Conservation (phyloP, 2,888 invertebrate genomes). For the Mythimna loreyi region DNA sequence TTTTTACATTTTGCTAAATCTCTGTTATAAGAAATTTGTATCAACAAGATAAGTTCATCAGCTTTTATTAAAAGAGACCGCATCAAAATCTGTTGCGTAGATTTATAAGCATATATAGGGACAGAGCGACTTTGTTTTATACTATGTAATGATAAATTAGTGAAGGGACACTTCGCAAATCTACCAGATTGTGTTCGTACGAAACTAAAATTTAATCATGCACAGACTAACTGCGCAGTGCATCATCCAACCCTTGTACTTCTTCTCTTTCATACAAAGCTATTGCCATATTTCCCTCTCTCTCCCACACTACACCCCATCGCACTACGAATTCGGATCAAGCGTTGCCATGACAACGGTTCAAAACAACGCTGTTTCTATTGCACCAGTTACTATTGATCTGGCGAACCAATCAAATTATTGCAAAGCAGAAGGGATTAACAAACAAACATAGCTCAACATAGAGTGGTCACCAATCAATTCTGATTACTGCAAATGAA, state of each 20-base stretch:
- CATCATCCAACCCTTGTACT: slow-evolving; percentile 77
- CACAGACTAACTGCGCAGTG: slow-evolving; percentile 80
- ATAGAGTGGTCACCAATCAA: slow-evolving; percentile 69
- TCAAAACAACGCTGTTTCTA: slow-evolving; percentile 80
- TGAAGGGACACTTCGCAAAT: slow-evolving; percentile 54
- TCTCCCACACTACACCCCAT: slow-evolving; percentile 78
- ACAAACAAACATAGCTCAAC: slow-evolving; percentile 70
- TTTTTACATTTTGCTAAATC: too few relatives aligned
- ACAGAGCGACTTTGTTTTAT: too few relatives aligned
- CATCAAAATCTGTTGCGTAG: too few relatives aligned
- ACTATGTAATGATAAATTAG: too few relatives aligned
- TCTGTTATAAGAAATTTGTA: too few relatives aligned
- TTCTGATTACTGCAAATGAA: slow-evolving; percentile 76
- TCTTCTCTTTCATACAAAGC: slow-evolving; percentile 66
- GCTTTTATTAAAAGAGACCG: too few relatives aligned
- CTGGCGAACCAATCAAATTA: slow-evolving; percentile 65
- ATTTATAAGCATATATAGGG: too few relatives aligned
- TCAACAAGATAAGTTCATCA: too few relatives aligned
- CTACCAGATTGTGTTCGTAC: slow-evolving; percentile 55
- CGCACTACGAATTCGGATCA: slow-evolving; percentile 78
- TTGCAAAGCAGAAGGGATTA: slow-evolving; percentile 54
- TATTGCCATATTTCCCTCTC: slow-evolving; percentile 59
- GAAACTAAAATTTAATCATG: slow-evolving; percentile 83
- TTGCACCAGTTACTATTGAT: slow-evolving; percentile 75
- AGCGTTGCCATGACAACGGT: slow-evolving; percentile 84